Conservation (phyloP, 2,113 vertebrate genomes). For the Petaurus breviceps region DNA sequence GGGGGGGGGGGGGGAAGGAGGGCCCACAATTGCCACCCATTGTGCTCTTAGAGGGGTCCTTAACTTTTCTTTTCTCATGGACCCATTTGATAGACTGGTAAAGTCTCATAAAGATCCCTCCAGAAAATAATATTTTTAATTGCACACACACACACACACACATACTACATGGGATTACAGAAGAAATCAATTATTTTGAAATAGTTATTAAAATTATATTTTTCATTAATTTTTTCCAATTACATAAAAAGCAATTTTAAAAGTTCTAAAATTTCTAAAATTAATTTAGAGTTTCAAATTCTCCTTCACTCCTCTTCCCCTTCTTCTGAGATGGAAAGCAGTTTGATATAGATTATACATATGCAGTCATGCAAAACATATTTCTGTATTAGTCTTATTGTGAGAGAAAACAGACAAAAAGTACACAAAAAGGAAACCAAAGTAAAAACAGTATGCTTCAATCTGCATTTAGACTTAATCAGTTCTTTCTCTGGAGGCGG, state of each 20-base stretch:
- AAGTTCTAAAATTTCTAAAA: neutral
- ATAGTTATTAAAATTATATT: neutral
- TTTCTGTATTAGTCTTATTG: neutral
- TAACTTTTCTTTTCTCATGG: neutral
- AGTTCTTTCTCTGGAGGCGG: neutral
- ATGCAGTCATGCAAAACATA: neutral
- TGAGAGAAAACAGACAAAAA: too few species aligned
- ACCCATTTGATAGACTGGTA: neutral
- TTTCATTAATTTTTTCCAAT: neutral
- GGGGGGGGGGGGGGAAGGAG: neutral
- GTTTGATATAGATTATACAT: neutral
- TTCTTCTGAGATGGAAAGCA: neutral
- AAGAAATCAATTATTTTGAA: neutral
- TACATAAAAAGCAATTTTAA: too few species aligned
- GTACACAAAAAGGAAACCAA: neutral
- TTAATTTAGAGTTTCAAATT: neutral
- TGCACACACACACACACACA: neutral
- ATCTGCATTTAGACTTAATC: neutral
- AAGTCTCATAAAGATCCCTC: neutral
- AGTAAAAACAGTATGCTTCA: neutral
- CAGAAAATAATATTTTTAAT: neutral
- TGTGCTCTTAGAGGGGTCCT: neutral
- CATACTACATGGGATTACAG: neutral
- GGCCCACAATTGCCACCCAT: neutral
- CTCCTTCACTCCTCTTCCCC: neutral